Base-by-base conservation (phyloP, 1,140 invertebrate genomes). In the Pomacea maculata region DNA sequence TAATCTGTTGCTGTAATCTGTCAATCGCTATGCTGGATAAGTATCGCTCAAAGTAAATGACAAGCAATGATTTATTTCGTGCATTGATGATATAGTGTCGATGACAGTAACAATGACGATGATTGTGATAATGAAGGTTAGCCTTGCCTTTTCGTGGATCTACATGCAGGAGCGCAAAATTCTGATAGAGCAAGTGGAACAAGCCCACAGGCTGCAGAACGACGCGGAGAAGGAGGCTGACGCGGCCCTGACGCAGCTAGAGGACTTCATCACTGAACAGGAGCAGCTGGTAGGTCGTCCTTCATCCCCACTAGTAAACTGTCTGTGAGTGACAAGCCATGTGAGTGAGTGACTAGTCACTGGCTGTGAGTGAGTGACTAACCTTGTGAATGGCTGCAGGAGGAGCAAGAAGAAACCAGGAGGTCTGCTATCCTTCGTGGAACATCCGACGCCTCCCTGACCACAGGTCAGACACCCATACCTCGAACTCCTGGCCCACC, bases 171-270 rank as follows among this genome's bases (percentile, higher is more conserved):
- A 91, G 81, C 85, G 89, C 65, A 88, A 87, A n/a, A 45, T 90
- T 5, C 82, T 91, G n/a, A 85, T 90, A 71, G 82, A 89, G 65
- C 89, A 90, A 61, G 86, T 91, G 25, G 86, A 88, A 52, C 89
- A 90, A 70, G 86, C 89, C 2, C 85, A 89, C 71, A 85, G 86
- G 70, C 81, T 90, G 12, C 88, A 90, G 87, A 85, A 76, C 1
- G 87, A 90, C 52, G 90, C 90, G 3, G 90, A 91, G 85, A 89
- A 90, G 75, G 90, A 91, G 75, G 90, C 90, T 29, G 89, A 91
- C 72, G 81, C 83, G 7, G 88, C 87, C 63, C 87, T 91, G 86
- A 85, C 87, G 11, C 89, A 91, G 63, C 84, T 91, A n/a, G 90
- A 91, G 75, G 89, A 91, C 64, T 90, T 90, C 81, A 90, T 91